A percentile compares a stretch with the other conserved stretches of the same genome.
These are phyloP conservation scores for Sclerurus mexicanus DNA, from an alignment of 2,113 vertebrate genomes.

Conservation along the genomic window DNA sequence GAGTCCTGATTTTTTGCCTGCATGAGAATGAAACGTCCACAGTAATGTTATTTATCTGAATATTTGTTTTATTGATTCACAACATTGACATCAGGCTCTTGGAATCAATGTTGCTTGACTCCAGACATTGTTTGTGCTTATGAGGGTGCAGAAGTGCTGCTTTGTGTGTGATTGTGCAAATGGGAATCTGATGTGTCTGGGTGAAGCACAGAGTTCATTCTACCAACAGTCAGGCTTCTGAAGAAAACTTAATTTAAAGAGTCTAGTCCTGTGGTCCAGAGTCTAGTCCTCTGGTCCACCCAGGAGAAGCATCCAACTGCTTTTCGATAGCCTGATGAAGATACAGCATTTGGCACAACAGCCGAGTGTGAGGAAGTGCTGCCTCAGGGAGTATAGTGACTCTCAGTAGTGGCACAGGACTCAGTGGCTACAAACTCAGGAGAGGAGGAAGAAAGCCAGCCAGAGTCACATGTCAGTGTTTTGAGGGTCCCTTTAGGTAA, in stretches of 20 bases:
- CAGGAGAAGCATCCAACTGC: not conserved
- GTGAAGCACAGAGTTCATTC: not conserved
- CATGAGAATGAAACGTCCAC: not conserved
- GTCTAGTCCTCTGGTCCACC: not conserved
- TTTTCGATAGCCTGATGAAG: not conserved
- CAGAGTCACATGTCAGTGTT: not conserved
- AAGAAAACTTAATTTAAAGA: not conserved
- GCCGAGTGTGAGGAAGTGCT: rapidly evolving
- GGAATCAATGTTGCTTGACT: not conserved
- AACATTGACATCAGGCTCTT: not conserved
- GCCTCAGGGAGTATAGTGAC: not conserved
- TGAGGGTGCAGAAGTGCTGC: rapidly evolving
- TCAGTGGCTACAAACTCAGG: not conserved
- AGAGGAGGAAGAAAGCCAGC: not conserved
- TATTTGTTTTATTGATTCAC: not conserved
- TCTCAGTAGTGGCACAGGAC: not conserved
- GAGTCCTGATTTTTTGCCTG: not conserved
- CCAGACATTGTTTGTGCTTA: not conserved
- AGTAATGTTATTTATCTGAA: not conserved
- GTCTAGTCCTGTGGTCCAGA: not conserved
- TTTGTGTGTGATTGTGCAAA: not conserved
- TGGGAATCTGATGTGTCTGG: rapidly evolving
- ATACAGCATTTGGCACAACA: not conserved
- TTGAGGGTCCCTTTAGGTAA: not conserved
- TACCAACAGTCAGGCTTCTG: not conserved